A percentile compares a stretch with the other conserved stretches of the same genome.
These are phyloP conservation scores for Anguilla rostrata DNA, from an alignment of 2,113 vertebrate genomes.

Conservation along the genomic window DNA sequence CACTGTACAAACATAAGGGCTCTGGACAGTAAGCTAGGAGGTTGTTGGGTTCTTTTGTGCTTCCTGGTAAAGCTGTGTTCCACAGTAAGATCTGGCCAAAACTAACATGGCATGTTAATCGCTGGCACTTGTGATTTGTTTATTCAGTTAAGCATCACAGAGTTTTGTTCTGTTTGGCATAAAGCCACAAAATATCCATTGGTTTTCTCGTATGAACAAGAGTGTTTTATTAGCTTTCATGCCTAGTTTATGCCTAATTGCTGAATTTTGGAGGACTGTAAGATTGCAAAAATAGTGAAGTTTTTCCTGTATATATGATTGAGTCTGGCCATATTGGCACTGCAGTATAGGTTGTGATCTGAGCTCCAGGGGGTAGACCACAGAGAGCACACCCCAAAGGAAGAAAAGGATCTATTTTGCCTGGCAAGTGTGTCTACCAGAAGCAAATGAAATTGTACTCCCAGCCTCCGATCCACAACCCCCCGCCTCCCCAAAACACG, in stretches of 20 bases:
- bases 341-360: background rate
- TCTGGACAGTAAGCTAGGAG: background rate
- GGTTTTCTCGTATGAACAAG: conserved; percentile 37
- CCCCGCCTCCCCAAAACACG: conserved; percentile 43
- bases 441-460: background rate
- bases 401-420: background rate
- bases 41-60: background rate
- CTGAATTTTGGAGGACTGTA: conserved; percentile 19
- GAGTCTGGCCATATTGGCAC: background rate
- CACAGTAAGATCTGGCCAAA: conserved; percentile 40
- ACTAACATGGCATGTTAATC: conserved; percentile 43
- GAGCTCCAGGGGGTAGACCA: background rate
- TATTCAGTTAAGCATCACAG: conserved; percentile 10
- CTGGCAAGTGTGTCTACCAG: background rate
- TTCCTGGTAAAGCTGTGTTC: background rate
- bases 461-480: background rate
- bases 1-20: background rate
- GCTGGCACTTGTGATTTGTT: conserved; percentile 28
- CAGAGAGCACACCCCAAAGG: background rate
- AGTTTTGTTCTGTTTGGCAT: conserved; percentile 31
- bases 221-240: conserved; percentile 39
- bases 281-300: background rate
- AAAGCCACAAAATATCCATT: conserved; percentile 26
- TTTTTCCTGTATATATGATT: background rate
- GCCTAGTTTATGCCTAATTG: conserved; percentile 41